Evolutionary conservation across 2,113 vertebrate species (phyloP).

Genomic region (Xiphophorus maculatus): DNA sequence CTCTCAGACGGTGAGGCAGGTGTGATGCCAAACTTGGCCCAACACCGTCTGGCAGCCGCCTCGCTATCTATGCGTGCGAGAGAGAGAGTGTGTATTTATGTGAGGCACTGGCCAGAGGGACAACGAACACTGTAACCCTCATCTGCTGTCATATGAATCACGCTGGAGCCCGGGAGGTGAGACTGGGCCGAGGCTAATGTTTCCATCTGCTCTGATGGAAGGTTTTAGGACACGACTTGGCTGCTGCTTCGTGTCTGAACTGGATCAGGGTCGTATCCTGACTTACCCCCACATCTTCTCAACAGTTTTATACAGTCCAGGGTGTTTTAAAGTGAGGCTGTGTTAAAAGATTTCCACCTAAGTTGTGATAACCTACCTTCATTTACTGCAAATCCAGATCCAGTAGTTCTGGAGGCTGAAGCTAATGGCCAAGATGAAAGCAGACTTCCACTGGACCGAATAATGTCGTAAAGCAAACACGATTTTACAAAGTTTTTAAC

Average conservation of each 20-base stretch:
- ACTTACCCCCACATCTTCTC: background rate
- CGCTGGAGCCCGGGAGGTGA: slow-evolving; percentile 47
- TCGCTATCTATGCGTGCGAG: slow-evolving; percentile 37
- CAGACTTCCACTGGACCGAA: background rate
- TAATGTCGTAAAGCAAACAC: background rate
- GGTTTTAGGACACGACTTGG: slow-evolving; percentile 14
- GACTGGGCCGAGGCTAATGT: slow-evolving; percentile 45
- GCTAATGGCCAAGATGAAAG: background rate
- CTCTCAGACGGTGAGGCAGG: slow-evolving; percentile 65
- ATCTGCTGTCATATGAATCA: slow-evolving; percentile 69
- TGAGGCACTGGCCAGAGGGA: slow-evolving; percentile 39
- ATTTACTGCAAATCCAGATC: no score
- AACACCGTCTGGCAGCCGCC: slow-evolving; percentile 56
- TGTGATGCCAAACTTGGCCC: slow-evolving; percentile 53
- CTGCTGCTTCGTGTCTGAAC: slow-evolving; percentile 19
- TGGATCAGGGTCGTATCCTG: slow-evolving; percentile 1
- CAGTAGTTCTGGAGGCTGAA: background rate
- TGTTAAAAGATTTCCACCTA: background rate
- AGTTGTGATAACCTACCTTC: background rate
- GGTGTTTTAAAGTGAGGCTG: background rate
- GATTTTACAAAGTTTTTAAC: background rate
- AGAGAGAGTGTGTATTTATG: slow-evolving; percentile 31
- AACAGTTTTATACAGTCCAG: background rate
- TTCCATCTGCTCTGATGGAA: slow-evolving; percentile 51
- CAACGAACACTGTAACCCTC: slow-evolving; percentile 55